Percentiles rank a stretch among this genome's conserved stretches.
phyloP scores from a whole-genome alignment of 2,113 vertebrate genomes.

The Melanerpes formicivorus region DNA sequence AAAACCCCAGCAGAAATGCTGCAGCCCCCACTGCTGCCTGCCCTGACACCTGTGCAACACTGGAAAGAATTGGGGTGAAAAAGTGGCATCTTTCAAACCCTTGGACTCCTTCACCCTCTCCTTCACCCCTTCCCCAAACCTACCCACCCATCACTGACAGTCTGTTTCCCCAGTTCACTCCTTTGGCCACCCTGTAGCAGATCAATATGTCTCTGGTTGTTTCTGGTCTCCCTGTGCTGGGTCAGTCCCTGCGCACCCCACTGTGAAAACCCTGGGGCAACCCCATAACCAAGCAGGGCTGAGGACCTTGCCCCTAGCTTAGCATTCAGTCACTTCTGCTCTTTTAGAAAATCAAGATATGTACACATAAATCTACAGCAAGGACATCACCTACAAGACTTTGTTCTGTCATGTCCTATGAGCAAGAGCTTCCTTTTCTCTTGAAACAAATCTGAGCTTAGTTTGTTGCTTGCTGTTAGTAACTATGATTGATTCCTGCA shows the following conservation, averaged over 20 bases:
- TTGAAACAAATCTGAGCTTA: background rate
- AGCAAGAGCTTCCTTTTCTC: background rate
- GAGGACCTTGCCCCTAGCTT: background rate
- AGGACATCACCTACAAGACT: background rate
- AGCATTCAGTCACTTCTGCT: background rate
- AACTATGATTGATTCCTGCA: slow-evolving; percentile 6
- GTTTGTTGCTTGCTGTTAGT: background rate
- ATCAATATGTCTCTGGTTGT: background rate
- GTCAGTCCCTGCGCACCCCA: background rate
- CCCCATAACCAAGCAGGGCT: background rate
- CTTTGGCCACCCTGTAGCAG: background rate
- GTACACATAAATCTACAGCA: background rate
- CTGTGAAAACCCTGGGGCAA: background rate
- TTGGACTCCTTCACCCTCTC: rapidly evolving
- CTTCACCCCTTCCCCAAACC: background rate
- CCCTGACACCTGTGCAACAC: background rate
- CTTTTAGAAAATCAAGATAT: background rate
- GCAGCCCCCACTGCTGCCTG: background rate
- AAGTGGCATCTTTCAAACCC: background rate
- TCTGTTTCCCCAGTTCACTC: rapidly evolving
- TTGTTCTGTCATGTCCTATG: background rate
- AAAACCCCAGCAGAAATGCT: background rate
- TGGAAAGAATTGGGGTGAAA: rapidly evolving
- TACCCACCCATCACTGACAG: background rate
- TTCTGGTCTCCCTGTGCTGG: background rate